phyloP scores from a whole-genome alignment of 30 jellyfish, hydroid and myxozoan genomes.

The Hydractinia echinata region DNA sequence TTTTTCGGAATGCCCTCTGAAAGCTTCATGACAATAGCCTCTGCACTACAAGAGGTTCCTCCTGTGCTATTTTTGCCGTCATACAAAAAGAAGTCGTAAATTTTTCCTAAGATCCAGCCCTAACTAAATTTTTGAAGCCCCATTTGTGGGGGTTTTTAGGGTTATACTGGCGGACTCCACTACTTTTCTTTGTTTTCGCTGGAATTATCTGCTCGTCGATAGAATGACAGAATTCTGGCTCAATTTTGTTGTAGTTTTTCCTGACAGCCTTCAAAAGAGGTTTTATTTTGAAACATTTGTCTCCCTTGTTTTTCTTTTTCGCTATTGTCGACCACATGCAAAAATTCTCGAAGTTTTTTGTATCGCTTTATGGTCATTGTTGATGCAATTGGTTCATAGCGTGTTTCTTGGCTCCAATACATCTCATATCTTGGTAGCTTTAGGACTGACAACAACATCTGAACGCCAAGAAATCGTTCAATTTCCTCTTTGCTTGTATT shows the following conservation, averaged over 20 bases:
- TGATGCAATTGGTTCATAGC: conserved; percentile 10
- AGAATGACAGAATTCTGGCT: no score
- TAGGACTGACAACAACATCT: conserved; percentile 22
- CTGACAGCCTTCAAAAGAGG: no score
- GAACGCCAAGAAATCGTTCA: conserved; percentile 26
- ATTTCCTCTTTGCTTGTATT: conserved; percentile 16
- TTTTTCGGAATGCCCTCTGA: not conserved
- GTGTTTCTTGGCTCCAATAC: conserved; percentile 26
- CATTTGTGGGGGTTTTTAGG: no score
- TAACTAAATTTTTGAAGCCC: no score
- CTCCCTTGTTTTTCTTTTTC: not conserved
- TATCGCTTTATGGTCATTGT: conserved; percentile 3
- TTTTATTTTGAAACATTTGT: conserved; percentile 40
- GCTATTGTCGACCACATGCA: conserved; percentile 23
- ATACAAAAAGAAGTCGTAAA: conserved; percentile 12
- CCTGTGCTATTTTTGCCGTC: not conserved
- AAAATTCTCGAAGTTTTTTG: conserved; percentile 8
- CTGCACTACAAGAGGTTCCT: conserved; percentile 2
- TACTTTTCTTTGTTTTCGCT: no score
- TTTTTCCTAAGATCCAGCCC: not conserved
- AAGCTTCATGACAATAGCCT: not conserved
- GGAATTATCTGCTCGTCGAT: no score
- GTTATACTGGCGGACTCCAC: no score
- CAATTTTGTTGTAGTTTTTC: no score
- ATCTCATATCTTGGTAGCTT: conserved; percentile 14